phyloP scores from a whole-genome alignment of 1,140 invertebrate species.

The Drosophila carrolli region DNA sequence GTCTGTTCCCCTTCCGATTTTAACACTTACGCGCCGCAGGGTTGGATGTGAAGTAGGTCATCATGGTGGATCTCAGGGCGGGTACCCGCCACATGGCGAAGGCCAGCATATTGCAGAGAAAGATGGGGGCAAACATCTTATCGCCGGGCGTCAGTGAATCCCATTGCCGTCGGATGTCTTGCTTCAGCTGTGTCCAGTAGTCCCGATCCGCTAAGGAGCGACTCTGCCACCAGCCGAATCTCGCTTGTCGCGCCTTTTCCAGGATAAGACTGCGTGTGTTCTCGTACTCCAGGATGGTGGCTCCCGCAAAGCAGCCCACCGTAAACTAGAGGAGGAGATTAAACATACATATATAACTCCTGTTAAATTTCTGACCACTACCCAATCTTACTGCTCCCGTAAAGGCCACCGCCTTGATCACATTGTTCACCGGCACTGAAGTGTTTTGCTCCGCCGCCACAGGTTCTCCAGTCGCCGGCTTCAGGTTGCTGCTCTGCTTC shows the following conservation, averaged over 20 bases:
- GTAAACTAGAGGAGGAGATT: slow-evolving; percentile 86
- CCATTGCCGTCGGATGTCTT: slow-evolving; percentile 89
- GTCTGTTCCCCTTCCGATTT: neutral
- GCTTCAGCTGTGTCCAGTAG: slow-evolving; percentile 61
- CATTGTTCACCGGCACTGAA: slow-evolving; percentile 84
- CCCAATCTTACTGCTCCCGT: slow-evolving; percentile 87
- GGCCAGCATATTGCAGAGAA: slow-evolving; percentile 91
- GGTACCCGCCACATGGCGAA: slow-evolving; percentile 94
- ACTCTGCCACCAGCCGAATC: slow-evolving; percentile 82
- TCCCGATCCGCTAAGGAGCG: slow-evolving; percentile 47
- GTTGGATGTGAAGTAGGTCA: slow-evolving; percentile 94
- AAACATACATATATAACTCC: neutral
- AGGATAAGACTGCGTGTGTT: slow-evolving; percentile 88
- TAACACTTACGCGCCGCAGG: slow-evolving; percentile 89
- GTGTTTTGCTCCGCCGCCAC: slow-evolving; percentile 48
- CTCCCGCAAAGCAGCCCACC: slow-evolving; percentile 89
- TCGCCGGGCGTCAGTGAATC: slow-evolving; percentile 89
- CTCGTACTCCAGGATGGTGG: slow-evolving; percentile 96
- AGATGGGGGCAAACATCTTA: slow-evolving; percentile 92
- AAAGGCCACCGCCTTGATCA: slow-evolving; percentile 89
- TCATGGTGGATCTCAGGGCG: slow-evolving; percentile 90
- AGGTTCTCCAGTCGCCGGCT: slow-evolving; percentile 40
- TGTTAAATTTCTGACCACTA: neutral
- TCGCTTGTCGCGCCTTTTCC: slow-evolving; percentile 86
- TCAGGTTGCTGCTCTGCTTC: slow-evolving; percentile 55